These are phyloP conservation scores for Athrips mouffetella DNA, from an alignment of 2,888 invertebrate species.

Conservation along the genomic window DNA sequence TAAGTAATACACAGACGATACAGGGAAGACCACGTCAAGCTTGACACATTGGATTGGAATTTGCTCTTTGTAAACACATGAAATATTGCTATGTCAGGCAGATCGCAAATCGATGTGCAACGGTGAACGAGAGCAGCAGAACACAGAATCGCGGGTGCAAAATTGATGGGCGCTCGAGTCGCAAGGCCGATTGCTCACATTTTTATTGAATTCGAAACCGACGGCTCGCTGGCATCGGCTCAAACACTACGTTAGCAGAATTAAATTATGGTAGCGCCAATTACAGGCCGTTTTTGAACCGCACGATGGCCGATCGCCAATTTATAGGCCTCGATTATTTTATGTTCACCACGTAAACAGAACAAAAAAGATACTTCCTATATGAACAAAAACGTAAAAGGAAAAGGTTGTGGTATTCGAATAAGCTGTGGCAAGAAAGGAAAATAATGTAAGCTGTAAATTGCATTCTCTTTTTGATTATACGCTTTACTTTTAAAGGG, in stretches of 20 bases:
- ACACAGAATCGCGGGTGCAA: slow-evolving; percentile 4
- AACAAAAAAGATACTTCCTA: neutral
- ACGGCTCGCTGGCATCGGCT: slow-evolving; percentile 60
- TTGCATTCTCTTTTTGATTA: no score
- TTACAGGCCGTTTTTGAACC: slow-evolving; percentile 71
- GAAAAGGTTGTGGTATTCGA: slow-evolving; percentile 2
- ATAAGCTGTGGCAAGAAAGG: neutral
- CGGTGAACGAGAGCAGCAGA: neutral
- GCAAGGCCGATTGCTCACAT: slow-evolving; percentile 38
- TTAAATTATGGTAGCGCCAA: slow-evolving; percentile 71
- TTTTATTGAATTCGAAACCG: slow-evolving; percentile 68
- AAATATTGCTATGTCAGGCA: no score
- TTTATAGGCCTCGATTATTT: slow-evolving; percentile 44
- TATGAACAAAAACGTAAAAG: neutral
- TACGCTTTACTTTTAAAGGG: no score
- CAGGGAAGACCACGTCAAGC: neutral
- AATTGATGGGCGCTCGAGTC: slow-evolving; percentile 18
- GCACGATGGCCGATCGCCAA: slow-evolving; percentile 66
- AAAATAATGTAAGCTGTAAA: slow-evolving; percentile 7
- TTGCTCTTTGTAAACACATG: no score
- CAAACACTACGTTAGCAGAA: slow-evolving; percentile 71
- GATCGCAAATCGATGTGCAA: neutral
- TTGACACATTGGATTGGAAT: neutral
- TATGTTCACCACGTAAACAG: no score
- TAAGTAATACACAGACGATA: neutral